Conservation (phyloP, 2,113 vertebrate genomes). For the Otis tarda region DNA sequence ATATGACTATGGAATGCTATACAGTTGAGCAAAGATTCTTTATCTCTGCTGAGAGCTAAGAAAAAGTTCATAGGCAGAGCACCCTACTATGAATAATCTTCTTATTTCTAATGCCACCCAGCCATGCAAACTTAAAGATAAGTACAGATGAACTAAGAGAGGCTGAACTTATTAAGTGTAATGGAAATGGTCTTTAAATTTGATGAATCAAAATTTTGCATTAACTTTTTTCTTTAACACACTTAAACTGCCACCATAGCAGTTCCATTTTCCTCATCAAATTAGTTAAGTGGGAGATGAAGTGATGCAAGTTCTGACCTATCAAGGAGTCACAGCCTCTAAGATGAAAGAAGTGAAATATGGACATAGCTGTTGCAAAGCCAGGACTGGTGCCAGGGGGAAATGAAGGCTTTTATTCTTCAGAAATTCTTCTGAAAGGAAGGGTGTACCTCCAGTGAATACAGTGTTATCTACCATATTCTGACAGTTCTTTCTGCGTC, state of each 20-base stretch:
- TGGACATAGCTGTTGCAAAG: neutral
- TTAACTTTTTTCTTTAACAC: conserved; percentile 31
- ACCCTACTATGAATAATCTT: conserved; percentile 61
- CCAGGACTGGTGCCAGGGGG: neutral
- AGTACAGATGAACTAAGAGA: conserved; percentile 57
- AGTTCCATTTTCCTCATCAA: conserved; percentile 43
- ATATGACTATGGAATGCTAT: conserved; percentile 17
- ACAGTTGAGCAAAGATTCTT: conserved; percentile 36
- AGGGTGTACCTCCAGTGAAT: neutral
- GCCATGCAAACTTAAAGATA: conserved; percentile 64
- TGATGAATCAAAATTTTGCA: conserved; percentile 58
- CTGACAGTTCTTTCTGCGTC: neutral
- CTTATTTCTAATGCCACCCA: conserved; percentile 62
- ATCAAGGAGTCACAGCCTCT: neutral
- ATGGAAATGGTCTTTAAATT: conserved; percentile 64
- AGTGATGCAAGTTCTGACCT: conserved; percentile 22
- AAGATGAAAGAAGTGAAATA: neutral
- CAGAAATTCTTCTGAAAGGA: neutral
- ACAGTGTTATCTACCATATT: neutral
- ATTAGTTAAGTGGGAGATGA: conserved; percentile 51
- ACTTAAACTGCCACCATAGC: conserved; percentile 17
- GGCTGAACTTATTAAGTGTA: conserved; percentile 61
- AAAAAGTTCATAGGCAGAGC: conserved; percentile 37
- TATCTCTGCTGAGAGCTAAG: conserved; percentile 22
- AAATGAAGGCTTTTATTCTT: neutral